A percentile compares a stretch with the other conserved stretches of the same genome.
These are phyloP conservation scores for Drosophila subquinaria DNA, from an alignment of 2,888 invertebrate species.

Conservation along the genomic window DNA sequence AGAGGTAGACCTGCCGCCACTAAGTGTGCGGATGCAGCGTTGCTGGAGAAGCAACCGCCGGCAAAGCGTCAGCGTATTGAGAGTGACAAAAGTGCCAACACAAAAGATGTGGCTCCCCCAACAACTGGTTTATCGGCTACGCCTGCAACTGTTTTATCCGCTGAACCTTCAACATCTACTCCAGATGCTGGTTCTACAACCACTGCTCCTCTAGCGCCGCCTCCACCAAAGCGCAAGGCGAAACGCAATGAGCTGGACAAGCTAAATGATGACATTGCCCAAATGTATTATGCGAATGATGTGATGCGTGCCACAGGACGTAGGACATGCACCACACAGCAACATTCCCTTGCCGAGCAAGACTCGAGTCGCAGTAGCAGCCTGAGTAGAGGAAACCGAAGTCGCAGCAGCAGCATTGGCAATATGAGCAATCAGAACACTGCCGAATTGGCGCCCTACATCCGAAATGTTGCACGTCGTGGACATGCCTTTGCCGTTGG, in stretches of 20 bases:
- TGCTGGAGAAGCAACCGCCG: not conserved
- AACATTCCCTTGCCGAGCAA: not conserved
- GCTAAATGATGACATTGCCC: slow-evolving; percentile 88
- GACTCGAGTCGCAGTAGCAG: slow-evolving; percentile 71
- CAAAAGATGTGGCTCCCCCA: not conserved
- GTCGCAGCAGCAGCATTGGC: slow-evolving; percentile 70
- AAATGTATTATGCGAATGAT: slow-evolving; percentile 88
- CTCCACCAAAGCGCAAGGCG: slow-evolving; percentile 81
- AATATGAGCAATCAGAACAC: not conserved
- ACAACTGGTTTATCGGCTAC: not conserved
- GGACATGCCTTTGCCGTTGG: slow-evolving; percentile 19
- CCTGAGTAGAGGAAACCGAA: slow-evolving; percentile 47
- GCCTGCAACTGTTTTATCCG: not conserved
- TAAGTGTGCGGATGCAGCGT: not conserved
- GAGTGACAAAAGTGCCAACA: not conserved
- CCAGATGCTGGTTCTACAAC: not conserved
- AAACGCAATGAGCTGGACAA: slow-evolving; percentile 87
- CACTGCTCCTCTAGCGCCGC: not conserved
- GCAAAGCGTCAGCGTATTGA: not conserved
- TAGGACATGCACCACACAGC: slow-evolving; percentile 87
- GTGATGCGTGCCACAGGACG: slow-evolving; percentile 88
- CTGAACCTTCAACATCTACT: not conserved
- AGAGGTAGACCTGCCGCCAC: slow-evolving; percentile 21
- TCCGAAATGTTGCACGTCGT: slow-evolving; percentile 54
- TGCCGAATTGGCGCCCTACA: slow-evolving; percentile 15